These are phyloP conservation scores for Cydia amplana DNA, from an alignment of 1,140 invertebrate species.

Conservation along the genomic window DNA sequence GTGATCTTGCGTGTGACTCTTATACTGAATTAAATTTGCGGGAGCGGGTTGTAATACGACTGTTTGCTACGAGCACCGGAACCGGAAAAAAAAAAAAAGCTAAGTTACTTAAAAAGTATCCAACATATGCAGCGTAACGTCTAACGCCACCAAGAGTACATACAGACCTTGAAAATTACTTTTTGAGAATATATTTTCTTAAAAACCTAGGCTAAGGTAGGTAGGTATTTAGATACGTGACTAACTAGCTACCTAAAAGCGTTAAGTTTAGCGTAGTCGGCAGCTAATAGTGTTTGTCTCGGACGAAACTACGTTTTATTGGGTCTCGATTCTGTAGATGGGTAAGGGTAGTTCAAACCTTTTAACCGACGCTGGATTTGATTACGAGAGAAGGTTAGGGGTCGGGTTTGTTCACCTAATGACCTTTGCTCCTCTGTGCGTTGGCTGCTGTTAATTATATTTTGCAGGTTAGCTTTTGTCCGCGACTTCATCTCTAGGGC, in stretches of 20 bases:
- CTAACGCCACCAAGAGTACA: no score
- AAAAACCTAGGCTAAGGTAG: no score
- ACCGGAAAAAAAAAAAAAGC: no score
- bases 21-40: no score
- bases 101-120: no score
- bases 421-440: neutral
- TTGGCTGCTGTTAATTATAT: slow-evolving; percentile 3
- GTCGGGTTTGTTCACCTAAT: slow-evolving; percentile 6
- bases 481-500: neutral
- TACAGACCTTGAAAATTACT: no score
- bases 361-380: slow-evolving; percentile 2
- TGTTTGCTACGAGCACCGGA: no score
- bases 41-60: no score
- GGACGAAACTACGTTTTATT: neutral
- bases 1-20: no score
- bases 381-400: slow-evolving; percentile 16
- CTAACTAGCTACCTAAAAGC: neutral
- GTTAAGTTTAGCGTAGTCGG: neutral
- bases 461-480: slow-evolving; percentile 4
- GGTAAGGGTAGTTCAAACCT: neutral
- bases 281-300: neutral
- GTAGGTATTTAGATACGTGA: no score
- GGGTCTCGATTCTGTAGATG: neutral
- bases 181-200: no score
- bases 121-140: no score